Evolutionary conservation across 2,888 invertebrate genomes (phyloP), one percentile per base, ranked within the genome.

Genomic region (Xanthorhoe spadicearia): DNA sequence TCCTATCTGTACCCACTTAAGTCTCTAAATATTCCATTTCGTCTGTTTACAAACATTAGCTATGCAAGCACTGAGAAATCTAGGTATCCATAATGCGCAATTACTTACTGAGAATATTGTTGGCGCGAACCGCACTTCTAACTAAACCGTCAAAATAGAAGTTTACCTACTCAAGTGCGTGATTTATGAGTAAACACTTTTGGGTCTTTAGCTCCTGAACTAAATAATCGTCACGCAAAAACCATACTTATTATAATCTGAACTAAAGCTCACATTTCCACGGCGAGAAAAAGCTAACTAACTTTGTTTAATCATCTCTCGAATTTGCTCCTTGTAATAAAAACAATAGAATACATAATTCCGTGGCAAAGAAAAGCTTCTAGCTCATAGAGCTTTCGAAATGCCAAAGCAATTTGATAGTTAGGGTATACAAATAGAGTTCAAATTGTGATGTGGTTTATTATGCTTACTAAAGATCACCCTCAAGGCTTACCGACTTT

Each of bases 181-280:
- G 93, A 90, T 92, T 88, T 88, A 92, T 79, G 82, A 77, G 86
- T 92, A 93, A 92, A 93, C 92, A 93, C 74, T 84, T 85, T 87
- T 82, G 76, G 77, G 80, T 80, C 74, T 78, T 77, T 81, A 76
- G 79, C 80, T 83, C 77, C 83, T 79, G 84, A 84, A 85, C 78
- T 72, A 86, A 75, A 6, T n/a, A 10, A 46, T 46, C 15, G 7
- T 8, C 48, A 7, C 48, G 5, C 48, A 17, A 48, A 48, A 13
- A 13, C 8, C 17, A 1, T 1, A 17, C 48, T 17, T 48, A 48
- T 48, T 66, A 78, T 51, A 78, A 78, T 82, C 59, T 66, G 38
- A 10, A 23, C 23, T 61, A 28, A 10, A 1, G 15, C 2, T 32
- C 8, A 32, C 32, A 32, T 32, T 32, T 32, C 32, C 3, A 7